Evolutionary conservation across 2,888 invertebrate genomes (phyloP), one percentile per base, ranked within the genome.

Genomic region (Anthophora plumipes): DNA sequence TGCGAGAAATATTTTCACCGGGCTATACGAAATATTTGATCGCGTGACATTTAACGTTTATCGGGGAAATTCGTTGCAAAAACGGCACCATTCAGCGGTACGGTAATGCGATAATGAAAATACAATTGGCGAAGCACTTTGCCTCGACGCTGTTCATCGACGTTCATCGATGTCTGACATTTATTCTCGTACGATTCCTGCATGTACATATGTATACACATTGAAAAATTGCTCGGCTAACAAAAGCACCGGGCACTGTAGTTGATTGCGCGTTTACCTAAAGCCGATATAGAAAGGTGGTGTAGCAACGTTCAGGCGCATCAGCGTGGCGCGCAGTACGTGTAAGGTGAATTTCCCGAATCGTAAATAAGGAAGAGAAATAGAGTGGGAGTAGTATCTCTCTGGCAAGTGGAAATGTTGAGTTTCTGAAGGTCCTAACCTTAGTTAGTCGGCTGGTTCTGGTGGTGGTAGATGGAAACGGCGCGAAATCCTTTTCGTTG

Each of bases 401-500:
- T 31, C 14, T 25, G 25, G 17, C 20, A 25, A 50, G 20, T 25
- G 41, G 8, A 43, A 25, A 37, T 31, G 48, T 37, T 46, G 25
- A 25, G 17, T 31, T 66, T 22, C 25, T 25, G 17, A 46, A 37
- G 54, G 39, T 12, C 25, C n/a, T 17, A 22, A 12, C 17, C 46
- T 61, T 52, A 57, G 67, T 73, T 31, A 31, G 31, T 31, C 31
- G 31, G 31, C 52, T 50, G 22, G 48, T 64, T 66, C n/a, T 22
- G 37, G 31, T 5, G 14, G 46, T 31, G 22, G 12, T 66, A 46
- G 69, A 70, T 57, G 55, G 50, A 17, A 52, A 41, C 31, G 20
- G 46, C 41, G 67, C 55, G 67, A 70, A 76, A 82, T 82, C 80
- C 64, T 80, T 77, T 60, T 66, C 71, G 77, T 70, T 54, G 77